phyloP scores from a whole-genome alignment of 2,797 vertebrate species.

The Pitangus sulphuratus region DNA sequence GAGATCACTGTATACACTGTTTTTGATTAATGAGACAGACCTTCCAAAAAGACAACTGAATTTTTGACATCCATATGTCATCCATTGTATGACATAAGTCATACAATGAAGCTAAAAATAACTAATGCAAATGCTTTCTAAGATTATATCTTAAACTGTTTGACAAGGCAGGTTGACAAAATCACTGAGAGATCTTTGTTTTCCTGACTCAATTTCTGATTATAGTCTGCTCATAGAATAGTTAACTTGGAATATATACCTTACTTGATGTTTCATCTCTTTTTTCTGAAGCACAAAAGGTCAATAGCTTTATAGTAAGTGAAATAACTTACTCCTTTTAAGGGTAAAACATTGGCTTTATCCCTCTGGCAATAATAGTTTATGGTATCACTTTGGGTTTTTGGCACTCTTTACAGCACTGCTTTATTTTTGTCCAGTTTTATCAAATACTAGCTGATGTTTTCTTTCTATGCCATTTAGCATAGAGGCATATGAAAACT shows the following conservation, averaged over 20 bases:
- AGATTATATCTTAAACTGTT: not conserved
- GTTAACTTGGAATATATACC: not conserved
- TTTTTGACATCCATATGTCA: not conserved
- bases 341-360: not conserved
- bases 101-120: not conserved
- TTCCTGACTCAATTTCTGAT: not conserved
- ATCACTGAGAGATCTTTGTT: not conserved
- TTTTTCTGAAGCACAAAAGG: not conserved
- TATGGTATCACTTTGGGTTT: not conserved
- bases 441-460: not conserved
- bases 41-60: not conserved
- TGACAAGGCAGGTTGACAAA: not conserved
- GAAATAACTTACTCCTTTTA: not conserved
- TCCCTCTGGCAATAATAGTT: not conserved
- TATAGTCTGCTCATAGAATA: not conserved
- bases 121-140: not conserved
- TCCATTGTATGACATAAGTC: no score
- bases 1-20: rapidly evolving
- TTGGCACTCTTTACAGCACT: not conserved
- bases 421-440: not conserved
- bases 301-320: not conserved
- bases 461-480: not conserved
- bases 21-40: not conserved
- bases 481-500: not conserved
- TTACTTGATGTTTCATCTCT: not conserved